Conservation (phyloP, 2,113 vertebrate genomes). For the Paramisgurnus dabryanus region DNA sequence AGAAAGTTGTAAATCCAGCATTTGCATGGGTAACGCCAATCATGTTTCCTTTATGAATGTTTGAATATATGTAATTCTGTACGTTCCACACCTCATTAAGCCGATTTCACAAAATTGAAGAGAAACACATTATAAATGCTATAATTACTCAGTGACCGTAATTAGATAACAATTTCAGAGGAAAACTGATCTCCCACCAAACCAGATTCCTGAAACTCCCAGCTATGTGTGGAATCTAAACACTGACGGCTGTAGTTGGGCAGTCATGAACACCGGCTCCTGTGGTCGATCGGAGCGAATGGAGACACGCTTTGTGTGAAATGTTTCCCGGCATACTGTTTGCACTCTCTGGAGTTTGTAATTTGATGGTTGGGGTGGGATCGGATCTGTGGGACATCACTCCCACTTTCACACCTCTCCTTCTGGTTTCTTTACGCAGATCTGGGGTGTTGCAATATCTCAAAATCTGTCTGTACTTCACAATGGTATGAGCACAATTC, state of each 20-base stretch:
- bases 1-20: no score
- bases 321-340: constrained; percentile 46
- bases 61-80: background rate
- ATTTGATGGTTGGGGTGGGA: constrained; percentile 21
- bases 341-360: constrained; percentile 48
- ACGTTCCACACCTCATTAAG: background rate
- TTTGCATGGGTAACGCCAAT: background rate
- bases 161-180: background rate
- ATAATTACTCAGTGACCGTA: background rate
- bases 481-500: constrained; percentile 4
- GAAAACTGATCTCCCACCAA: constrained; percentile 26
- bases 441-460: background rate
- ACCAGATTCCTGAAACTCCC: constrained; percentile 5
- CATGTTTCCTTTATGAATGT: background rate
- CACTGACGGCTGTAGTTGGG: constrained; percentile 14
- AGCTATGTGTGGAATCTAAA: constrained; percentile 47
- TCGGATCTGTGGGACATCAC: constrained; percentile 34
- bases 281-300: background rate
- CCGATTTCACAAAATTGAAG: background rate
- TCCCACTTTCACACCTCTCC: constrained; percentile 38
- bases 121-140: background rate
- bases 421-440: constrained; percentile 17
- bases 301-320: constrained; percentile 11
- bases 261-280: background rate
- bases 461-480: background rate